phyloP scores from a whole-genome alignment of 92 coral and sea anemone genomes.

The Phenganax stokvisi region DNA sequence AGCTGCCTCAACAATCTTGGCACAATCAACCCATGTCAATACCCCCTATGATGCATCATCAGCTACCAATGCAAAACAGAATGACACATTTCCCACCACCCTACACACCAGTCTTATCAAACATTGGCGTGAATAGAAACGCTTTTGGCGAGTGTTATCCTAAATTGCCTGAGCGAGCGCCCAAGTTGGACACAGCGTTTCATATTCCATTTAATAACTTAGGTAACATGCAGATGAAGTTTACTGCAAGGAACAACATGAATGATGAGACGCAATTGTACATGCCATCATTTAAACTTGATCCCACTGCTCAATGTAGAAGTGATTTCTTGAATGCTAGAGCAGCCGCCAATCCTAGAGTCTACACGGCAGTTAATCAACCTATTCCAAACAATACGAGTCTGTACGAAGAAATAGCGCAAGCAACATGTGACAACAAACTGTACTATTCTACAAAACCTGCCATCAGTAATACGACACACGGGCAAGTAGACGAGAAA shows the following conservation, averaged over 20 bases:
- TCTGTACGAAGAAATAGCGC: not conserved
- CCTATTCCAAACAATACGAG: not conserved
- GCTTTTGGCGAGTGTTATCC: conserved; percentile 15
- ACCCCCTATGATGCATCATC: conserved; percentile 20
- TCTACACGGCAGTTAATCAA: not conserved
- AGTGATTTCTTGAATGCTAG: not conserved
- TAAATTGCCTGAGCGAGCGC: conserved; percentile 8
- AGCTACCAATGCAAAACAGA: conserved; percentile 5
- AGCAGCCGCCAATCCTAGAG: not conserved
- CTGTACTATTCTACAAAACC: not conserved
- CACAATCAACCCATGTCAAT: conserved; percentile 7
- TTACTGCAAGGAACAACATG: conserved; percentile 14
- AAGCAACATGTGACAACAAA: not conserved
- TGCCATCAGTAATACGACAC: not conserved
- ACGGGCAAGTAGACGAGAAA: not conserved
- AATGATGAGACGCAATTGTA: not conserved
- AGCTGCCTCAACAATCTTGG: conserved; percentile 11
- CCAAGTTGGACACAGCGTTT: conserved; percentile 18
- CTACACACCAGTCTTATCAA: conserved; percentile 35
- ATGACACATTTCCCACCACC: conserved; percentile 28
- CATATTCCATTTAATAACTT: conserved; percentile 9
- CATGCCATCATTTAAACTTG: not conserved
- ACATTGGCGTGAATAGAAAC: conserved; percentile 22
- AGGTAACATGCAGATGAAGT: conserved; percentile 8
- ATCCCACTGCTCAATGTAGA: not conserved